A percentile compares a stretch with the other conserved stretches of the same genome.
Evolutionary conservation across 1,140 invertebrate species (phyloP).

Genomic region (Sarcophaga bullata): DNA sequence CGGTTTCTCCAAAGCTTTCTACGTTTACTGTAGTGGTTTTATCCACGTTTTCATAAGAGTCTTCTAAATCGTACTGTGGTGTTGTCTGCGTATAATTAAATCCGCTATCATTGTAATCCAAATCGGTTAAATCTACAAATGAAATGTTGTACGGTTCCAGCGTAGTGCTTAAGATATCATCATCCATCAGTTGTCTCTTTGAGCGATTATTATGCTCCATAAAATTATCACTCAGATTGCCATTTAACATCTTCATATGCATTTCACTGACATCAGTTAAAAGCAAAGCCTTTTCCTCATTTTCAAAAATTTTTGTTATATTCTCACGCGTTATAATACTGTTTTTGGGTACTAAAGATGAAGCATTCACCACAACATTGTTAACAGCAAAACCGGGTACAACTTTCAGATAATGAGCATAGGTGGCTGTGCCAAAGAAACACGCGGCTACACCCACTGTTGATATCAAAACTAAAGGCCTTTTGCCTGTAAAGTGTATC

Average conservation of each 20-base stretch:
- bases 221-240: not conserved
- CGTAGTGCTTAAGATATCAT: not conserved
- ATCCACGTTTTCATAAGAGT: not conserved
- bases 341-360: constrained; percentile 54
- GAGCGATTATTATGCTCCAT: constrained; percentile 21
- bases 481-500: constrained; percentile 77
- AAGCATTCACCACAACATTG: constrained; percentile 63
- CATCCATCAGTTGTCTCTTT: not conserved
- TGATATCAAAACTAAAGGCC: constrained; percentile 74
- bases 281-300: constrained; percentile 46
- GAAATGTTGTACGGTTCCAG: constrained; percentile 40
- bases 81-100: not conserved
- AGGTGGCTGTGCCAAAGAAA: constrained; percentile 68
- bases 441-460: constrained; percentile 72
- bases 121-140: constrained; percentile 30
- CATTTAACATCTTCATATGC: not conserved
- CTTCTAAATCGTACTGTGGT: constrained; percentile 35
- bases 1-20: not conserved
- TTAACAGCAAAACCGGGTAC: constrained; percentile 60
- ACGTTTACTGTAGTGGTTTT: not conserved
- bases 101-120: constrained; percentile 26
- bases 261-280: not conserved
- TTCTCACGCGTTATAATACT: constrained; percentile 59
- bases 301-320: constrained; percentile 58
- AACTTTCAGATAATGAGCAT: constrained; percentile 58